Base-by-base conservation (phyloP, 2,113 vertebrate genomes). In the Hirundichthys speculiger region DNA sequence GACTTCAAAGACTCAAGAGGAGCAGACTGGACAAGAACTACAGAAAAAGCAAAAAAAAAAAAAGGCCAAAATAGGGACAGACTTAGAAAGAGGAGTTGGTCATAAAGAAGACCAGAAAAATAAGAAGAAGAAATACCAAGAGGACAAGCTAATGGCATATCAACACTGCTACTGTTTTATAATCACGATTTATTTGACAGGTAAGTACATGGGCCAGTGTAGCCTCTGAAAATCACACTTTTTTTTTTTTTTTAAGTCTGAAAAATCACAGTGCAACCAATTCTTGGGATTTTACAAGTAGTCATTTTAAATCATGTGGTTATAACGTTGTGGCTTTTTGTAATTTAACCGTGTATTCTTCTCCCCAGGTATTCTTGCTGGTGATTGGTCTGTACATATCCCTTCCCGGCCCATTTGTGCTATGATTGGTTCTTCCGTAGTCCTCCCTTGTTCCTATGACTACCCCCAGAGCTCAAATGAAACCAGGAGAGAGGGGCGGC, bases 401-500 rank as follows among this genome's bases (percentile, higher is more conserved):
- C 83, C 85, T 2, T 0, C 41, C 2, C 11, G 51, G 41, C 87
- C 92, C 2, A 54, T 92, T 60, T 82, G 66, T 49, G 84, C 86
- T 52, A 39, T 79, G 63, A 24, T 6, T 64, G 88, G 86, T 25
- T 92, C 90, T 15, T 73, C 89, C 0, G 79, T 91, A 55, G 71
- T 80, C 22, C 61, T 93, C 9, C 82, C 77, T 2, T 93, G 92
- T 79, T 86, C 83, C 65, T 93, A 88, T 82, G 88, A 91, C 82
- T 91, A 80, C 79, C 90, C 88, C 1, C 82, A 84, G 41, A 66
- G 51, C 25, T 60, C 71, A 16, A 56, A 48, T 73, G 65, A 64
- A 59, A 47, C 18, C 34, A 41, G 47, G 20, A 43, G 50, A 30
- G 62, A 15, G 20, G 60, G 41, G 18, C 52, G 13, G 25, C 77